Percentiles rank a stretch among this genome's conserved stretches.
These are phyloP conservation scores for Andrena haemorrhoa DNA, from an alignment of 2,888 invertebrate species.

Conservation along the genomic window DNA sequence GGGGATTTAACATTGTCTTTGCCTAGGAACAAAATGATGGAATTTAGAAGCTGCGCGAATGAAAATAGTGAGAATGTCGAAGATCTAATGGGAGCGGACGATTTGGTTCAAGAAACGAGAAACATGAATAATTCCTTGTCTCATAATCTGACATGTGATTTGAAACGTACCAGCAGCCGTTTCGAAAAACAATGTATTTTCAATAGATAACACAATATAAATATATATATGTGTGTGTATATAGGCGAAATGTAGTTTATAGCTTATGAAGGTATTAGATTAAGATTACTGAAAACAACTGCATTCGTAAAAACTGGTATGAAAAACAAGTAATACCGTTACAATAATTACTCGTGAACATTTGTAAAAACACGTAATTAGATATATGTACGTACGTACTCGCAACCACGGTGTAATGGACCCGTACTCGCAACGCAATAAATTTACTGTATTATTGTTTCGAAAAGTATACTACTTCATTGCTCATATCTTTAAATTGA, in stretches of 20 bases:
- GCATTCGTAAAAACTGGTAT: not conserved
- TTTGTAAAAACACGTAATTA: conserved; percentile 21
- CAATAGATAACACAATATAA: conserved; percentile 26
- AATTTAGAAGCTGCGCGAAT: conserved; percentile 9
- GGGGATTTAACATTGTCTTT: not conserved
- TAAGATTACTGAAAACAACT: conserved; percentile 1
- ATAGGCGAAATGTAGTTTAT: conserved; percentile 36
- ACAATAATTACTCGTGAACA: not conserved
- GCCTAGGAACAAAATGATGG: not conserved
- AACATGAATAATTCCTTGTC: not conserved
- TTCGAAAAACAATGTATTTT: conserved; percentile 34
- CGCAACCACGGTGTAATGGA: too few species aligned
- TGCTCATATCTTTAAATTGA: not conserved
- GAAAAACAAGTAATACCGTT: not conserved
- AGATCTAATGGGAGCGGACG: not conserved
- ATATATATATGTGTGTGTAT: conserved; percentile 17
- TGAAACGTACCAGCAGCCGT: not conserved
- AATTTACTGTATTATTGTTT: conserved; percentile 18
- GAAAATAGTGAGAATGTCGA: not conserved
- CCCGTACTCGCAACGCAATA: not conserved
- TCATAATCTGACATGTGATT: not conserved
- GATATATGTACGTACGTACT: not conserved
- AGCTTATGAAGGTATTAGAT: conserved; percentile 8
- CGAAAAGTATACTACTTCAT: conserved; percentile 11
- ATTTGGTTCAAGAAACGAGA: not conserved